Base-by-base conservation (phyloP, 2,113 vertebrate genomes). In the Argyrosomus japonicus region DNA sequence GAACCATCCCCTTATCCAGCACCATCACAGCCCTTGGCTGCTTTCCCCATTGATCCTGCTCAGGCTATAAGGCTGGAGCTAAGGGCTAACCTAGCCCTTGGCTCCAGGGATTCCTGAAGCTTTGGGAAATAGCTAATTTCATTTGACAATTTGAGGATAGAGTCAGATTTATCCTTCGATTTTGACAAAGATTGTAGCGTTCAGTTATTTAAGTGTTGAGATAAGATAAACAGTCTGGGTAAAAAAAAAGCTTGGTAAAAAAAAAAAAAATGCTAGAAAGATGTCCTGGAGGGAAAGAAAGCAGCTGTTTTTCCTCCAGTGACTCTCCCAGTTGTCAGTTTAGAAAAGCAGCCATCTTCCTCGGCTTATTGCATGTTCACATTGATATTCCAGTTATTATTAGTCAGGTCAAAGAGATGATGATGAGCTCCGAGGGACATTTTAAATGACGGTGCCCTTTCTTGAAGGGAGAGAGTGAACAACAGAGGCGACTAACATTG, bases 1-100 rank as follows among this genome's bases (percentile, higher is more conserved):
- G 88, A 95, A 94, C 84, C 78, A 83, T 81, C 81, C 86, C 75
- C 81, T 93, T 88, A 93, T 93, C 91, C 86, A 84, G 83, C 90
- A 87, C 84, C 80, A 89, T 94, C 90, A 85, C 87, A 91, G 80
- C 75, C 83, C 25, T 77, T 79, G 85, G 88, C 90, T 61, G 84
- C 71, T 80, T 86, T 81, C 61, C 77, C 73, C 83, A 92, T 93
- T 91, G 91, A 93, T 94, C 81, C 79, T 51, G 61, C 80, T 74
- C 57, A 81, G 77, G 70, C 58, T 65, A 74, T 32, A 68, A 40
- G 53, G 74, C 69, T 89, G 43, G 12, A 72, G 79, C 63, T 23
- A 53, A 76, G 45, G 67, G 57, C 57, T 58, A 58, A 29, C 73
- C 82, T 25, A 18, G 47, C 65, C 75, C 78, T 83, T 73, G 67